Percentiles rank a stretch among this genome's conserved stretches.
Evolutionary conservation across 2,888 invertebrate genomes (phyloP).

Genomic region (Hirtodrosophila duncani): DNA sequence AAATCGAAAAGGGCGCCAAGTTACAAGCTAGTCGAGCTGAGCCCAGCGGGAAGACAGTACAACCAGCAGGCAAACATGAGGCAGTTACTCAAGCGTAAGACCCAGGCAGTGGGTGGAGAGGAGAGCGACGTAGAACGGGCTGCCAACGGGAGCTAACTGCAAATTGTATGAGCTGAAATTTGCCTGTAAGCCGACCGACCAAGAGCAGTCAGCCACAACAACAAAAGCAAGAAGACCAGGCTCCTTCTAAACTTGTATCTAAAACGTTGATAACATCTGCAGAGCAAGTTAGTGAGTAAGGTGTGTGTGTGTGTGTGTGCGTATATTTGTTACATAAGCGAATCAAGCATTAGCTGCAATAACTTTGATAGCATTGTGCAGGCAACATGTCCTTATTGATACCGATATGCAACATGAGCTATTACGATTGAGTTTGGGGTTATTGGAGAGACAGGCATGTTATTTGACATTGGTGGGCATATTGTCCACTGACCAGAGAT

Average conservation of each 20-base stretch:
- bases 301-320: too few species aligned
- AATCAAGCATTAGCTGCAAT: slow-evolving; percentile 53
- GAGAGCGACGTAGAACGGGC: too few species aligned
- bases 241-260: slow-evolving; percentile 35
- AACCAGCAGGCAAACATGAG: slow-evolving; percentile 30
- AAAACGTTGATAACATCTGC: slow-evolving; percentile 56
- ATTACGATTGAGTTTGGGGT: neutral
- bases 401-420: slow-evolving; percentile 30
- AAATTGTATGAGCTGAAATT: slow-evolving; percentile 66
- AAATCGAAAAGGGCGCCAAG: slow-evolving; percentile 45
- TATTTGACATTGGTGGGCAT: too few species aligned
- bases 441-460: neutral
- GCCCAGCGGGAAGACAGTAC: slow-evolving; percentile 1
- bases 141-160: slow-evolving; percentile 49
- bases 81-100: slow-evolving; percentile 60
- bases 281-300: too few species aligned
- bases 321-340: slow-evolving; percentile 5
- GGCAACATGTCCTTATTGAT: slow-evolving; percentile 47
- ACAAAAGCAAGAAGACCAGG: neutral
- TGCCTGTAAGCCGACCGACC: slow-evolving; percentile 49
- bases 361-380: slow-evolving; percentile 45
- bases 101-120: slow-evolving; percentile 11
- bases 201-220: slow-evolving; percentile 19
- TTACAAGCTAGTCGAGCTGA: too few species aligned
- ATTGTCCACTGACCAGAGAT: too few species aligned